These are phyloP conservation scores for Otolemur garnettii DNA, from an alignment of 2,113 vertebrate genomes.

Conservation along the genomic window DNA sequence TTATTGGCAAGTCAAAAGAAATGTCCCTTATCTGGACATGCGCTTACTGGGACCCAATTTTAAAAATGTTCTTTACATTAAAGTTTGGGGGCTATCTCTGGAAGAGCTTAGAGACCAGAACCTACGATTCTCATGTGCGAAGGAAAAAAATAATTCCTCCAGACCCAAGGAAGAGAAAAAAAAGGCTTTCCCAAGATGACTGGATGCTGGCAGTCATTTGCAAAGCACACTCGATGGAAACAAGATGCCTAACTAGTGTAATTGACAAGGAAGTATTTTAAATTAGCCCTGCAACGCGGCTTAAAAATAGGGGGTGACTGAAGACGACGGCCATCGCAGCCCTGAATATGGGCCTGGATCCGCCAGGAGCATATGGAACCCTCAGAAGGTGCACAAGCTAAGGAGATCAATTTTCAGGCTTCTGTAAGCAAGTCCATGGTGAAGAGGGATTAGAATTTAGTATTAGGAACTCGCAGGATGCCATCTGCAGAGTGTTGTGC, in stretches of 20 bases:
- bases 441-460: not conserved
- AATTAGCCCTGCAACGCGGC: not conserved
- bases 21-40: not conserved
- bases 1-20: not conserved
- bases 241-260: not conserved
- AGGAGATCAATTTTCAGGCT: not conserved
- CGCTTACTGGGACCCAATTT: not conserved
- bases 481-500: not conserved
- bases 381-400: not conserved
- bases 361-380: not conserved
- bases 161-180: not conserved
- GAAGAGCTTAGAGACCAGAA: not conserved
- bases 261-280: not conserved
- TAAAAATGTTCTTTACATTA: not conserved
- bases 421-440: not conserved
- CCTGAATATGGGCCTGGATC: not conserved
- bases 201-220: no score
- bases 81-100: not conserved
- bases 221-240: not conserved
- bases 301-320: not conserved
- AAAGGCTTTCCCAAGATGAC: not conserved
- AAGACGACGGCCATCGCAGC: not conserved
- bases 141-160: not conserved
- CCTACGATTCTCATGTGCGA: not conserved
- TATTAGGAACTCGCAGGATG: not conserved